Evolutionary conservation across 2,888 invertebrate species (phyloP).

Genomic region (Anodontia alba): DNA sequence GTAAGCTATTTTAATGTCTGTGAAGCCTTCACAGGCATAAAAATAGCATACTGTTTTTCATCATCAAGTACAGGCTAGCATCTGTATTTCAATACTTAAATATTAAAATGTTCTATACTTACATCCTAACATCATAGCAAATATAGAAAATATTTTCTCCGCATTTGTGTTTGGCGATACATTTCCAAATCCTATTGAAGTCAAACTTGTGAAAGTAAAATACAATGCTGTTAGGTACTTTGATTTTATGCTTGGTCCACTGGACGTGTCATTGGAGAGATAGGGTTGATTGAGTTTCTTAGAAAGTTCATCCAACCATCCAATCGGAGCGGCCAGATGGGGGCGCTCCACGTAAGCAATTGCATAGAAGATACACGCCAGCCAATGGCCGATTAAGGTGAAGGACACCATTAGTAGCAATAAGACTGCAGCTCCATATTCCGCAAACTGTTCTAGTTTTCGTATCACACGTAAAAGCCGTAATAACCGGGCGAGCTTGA

Average conservation of each 20-base stretch:
- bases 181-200: constrained; percentile 85
- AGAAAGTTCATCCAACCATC: constrained; percentile 81
- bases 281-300: constrained; percentile 78
- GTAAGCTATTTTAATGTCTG: too few species aligned
- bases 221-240: constrained; percentile 85
- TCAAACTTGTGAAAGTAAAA: constrained; percentile 85
- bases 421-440: constrained; percentile 84
- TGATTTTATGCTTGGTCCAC: constrained; percentile 83
- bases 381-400: constrained; percentile 84
- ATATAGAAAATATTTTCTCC: constrained; percentile 85
- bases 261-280: constrained; percentile 81
- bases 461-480: constrained; percentile 83
- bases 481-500: constrained; percentile 83
- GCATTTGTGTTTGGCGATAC: constrained; percentile 84
- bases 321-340: constrained; percentile 76
- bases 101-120: too few species aligned
- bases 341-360: constrained; percentile 84
- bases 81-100: too few species aligned
- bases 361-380: constrained; percentile 85
- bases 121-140: constrained; percentile 85
- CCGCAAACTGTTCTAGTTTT: constrained; percentile 84
- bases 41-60: too few species aligned
- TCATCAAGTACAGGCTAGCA: too few species aligned
- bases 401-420: constrained; percentile 84
- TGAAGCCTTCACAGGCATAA: too few species aligned